These are phyloP conservation scores for Aegithalos caudatus DNA, from an alignment of 2,113 vertebrate genomes.

Conservation along the genomic window DNA sequence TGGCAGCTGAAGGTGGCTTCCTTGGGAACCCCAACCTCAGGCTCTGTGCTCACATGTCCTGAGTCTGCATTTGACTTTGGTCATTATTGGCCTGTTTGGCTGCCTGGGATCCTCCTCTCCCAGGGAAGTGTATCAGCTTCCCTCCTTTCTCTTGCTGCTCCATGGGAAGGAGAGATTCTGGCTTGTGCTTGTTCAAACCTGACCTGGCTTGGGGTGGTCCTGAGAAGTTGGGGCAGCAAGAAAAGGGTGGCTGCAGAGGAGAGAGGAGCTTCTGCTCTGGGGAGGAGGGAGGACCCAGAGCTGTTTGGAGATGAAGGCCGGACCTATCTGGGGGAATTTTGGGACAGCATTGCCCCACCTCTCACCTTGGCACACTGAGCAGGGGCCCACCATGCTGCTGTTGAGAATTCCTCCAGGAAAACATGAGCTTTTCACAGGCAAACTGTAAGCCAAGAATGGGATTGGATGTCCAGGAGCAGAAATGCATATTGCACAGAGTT, in stretches of 20 bases:
- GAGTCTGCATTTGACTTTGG: not conserved
- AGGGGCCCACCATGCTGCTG: accelerated
- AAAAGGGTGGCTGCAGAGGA: not conserved
- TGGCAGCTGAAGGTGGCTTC: not conserved
- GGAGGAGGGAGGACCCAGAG: no score
- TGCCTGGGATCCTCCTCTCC: not conserved
- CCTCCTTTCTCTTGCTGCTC: not conserved
- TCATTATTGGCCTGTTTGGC: not conserved
- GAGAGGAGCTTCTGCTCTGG: accelerated
- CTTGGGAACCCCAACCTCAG: accelerated
- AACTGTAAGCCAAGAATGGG: not conserved
- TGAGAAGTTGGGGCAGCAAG: not conserved
- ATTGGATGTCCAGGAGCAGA: not conserved
- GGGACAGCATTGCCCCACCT: not conserved
- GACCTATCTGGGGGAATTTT: no score
- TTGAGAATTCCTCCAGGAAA: not conserved
- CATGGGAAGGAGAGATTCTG: not conserved
- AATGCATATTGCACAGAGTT: not conserved
- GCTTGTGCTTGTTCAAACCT: not conserved
- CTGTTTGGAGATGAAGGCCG: not conserved
- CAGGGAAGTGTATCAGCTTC: not conserved
- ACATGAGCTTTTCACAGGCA: not conserved
- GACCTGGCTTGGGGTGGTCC: not conserved
- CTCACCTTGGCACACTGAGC: accelerated
- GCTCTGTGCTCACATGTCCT: accelerated